Evolutionary conservation across 2,888 invertebrate species (phyloP).

Genomic region (Cotesia congregata): DNA sequence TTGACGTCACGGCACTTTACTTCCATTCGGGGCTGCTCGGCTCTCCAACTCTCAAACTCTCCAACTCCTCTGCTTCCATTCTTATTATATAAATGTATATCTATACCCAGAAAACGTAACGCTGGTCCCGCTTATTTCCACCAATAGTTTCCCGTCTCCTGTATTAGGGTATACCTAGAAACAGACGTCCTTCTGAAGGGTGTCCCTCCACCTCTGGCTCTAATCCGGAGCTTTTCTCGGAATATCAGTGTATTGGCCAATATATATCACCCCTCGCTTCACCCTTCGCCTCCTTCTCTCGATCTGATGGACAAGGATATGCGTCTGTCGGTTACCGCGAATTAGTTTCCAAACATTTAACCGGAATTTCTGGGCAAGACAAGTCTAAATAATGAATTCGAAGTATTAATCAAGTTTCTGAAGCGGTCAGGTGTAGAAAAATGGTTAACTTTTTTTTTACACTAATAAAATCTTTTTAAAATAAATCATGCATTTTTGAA

Average conservation of each 20-base stretch:
- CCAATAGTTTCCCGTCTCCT: conserved; percentile 43
- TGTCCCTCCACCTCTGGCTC: conserved; percentile 59
- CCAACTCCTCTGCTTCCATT: neutral
- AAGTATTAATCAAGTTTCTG: no score
- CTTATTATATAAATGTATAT: conserved; percentile 1
- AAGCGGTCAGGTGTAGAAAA: no score
- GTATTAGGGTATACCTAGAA: conserved; percentile 8
- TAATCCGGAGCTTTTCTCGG: conserved; percentile 51
- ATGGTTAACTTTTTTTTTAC: no score
- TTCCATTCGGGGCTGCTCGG: neutral
- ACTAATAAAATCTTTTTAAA: no score
- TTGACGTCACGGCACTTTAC: conserved; percentile 46
- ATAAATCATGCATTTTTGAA: no score
- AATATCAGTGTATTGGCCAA: neutral
- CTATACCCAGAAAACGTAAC: neutral
- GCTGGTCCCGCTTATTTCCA: conserved; percentile 25
- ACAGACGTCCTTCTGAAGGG: conserved; percentile 53
- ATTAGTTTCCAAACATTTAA: conserved; percentile 33
- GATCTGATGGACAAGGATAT: neutral
- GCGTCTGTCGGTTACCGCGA: conserved; percentile 22
- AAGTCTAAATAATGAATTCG: no score
- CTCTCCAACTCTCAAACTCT: conserved; percentile 13
- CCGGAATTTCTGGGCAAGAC: no score
- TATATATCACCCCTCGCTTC: neutral
- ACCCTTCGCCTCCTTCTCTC: no score